Base-by-base conservation (phyloP, 35 echinoderm and acorn worm species). In the Ophioderma brevispina region DNA sequence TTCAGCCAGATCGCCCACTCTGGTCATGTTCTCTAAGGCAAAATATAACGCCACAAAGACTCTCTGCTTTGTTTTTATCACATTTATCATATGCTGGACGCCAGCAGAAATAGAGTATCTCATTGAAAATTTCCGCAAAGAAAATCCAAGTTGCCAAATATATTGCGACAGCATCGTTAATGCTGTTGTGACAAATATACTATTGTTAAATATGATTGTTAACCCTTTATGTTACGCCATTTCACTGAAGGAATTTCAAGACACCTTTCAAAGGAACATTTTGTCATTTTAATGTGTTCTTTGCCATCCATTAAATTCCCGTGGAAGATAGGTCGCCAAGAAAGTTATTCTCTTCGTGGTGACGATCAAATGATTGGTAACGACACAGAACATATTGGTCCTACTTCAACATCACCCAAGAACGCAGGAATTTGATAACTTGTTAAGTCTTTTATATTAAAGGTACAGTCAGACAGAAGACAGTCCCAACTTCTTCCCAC, bases 11-110 rank as follows among this genome's bases (percentile, higher is more conserved):
- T 70, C 59, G 0, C 86, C 64, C 2, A 80, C 78, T 23, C 78
- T 79, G 35, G 56, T 78, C 10, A 77, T 88, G 86, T 36, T 88
- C 11, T 31, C 31, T 18, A 77, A 43, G 50, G 95, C 95, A 0
- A 94, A 94, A 32, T 86, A 85, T 25, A 97, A 97, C 85, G 95
- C 94, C 32, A 97, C 95, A n/a, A 94, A 79, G 46, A 97, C 95
- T 32, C 38, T 94, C 3, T 94, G 88, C 49, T 42, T 97, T 0
- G 95, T 97, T 8, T 97, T 94, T 30, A n/a, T 94, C 40, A 94
- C 92, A 39, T 94, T 85, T 86, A 82, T 94, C 2, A 88, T 97
- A 4, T 97, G 95, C 36, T 97, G 95, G 95, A 91, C 92, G 6
- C 89, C 92, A 0, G 89, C 89, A 13, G 92, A 97, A 78, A 55